Evolutionary conservation across 2,113 vertebrate genomes (phyloP).

Genomic region (Lonchura striata): DNA sequence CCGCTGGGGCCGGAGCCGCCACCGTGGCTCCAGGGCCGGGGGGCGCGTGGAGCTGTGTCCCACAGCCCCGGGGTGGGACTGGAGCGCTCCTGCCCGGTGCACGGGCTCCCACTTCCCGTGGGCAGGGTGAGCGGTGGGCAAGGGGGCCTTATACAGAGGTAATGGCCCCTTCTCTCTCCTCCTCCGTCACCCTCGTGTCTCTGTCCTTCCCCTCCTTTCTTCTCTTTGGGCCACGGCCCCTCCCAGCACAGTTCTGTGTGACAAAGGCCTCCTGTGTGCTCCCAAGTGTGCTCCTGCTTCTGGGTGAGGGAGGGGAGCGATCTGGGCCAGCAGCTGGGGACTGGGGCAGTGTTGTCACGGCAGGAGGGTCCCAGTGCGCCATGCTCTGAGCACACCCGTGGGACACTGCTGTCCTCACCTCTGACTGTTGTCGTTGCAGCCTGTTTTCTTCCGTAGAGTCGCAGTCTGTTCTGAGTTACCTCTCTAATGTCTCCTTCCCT

Average conservation of each 20-base stretch:
- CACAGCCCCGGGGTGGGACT: not conserved
- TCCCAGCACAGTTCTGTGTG: not conserved
- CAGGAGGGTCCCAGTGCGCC: accelerated
- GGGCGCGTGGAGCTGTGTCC: not conserved
- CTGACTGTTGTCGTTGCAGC: not conserved
- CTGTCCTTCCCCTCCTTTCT: conserved; percentile 36
- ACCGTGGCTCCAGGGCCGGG: accelerated
- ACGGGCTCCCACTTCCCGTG: accelerated
- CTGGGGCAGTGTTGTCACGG: not conserved
- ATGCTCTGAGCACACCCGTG: accelerated
- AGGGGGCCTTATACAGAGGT: not conserved
- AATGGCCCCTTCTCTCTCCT: not conserved
- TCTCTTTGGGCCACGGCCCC: not conserved
- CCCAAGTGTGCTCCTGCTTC: not conserved
- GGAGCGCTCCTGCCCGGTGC: accelerated
- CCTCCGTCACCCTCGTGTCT: conserved; percentile 22
- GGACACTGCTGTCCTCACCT: not conserved
- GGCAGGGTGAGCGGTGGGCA: not conserved
- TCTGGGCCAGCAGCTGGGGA: not conserved
- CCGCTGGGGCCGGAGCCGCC: not conserved
- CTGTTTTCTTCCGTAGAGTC: not conserved
- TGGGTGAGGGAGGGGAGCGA: not conserved
- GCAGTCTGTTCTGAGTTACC: conserved; percentile 14
- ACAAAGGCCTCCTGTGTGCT: not conserved
- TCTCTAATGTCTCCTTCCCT: conserved; percentile 73